A percentile compares a stretch with the other conserved stretches of the same genome.
Evolutionary conservation across 23 tunicate species (phyloP).

Genomic region (Ascidia mentula): DNA sequence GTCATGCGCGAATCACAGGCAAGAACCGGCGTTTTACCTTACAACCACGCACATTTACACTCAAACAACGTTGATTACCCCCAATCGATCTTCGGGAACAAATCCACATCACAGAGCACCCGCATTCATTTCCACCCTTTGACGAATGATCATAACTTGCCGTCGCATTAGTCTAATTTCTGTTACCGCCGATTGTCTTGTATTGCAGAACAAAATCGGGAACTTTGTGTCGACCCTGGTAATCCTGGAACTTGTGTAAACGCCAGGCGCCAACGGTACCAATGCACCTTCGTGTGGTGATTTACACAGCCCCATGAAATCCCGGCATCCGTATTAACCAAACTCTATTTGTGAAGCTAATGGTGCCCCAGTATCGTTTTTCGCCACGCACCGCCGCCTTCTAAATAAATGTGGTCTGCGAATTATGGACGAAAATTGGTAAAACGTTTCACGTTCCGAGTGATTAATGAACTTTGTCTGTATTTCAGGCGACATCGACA

Average conservation of each 20-base stretch:
- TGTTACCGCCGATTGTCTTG: neutral
- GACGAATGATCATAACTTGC: neutral
- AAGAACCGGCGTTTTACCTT: too few relatives aligned
- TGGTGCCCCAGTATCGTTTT: slow-evolving; percentile 2
- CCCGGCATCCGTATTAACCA: neutral
- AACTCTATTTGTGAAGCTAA: neutral
- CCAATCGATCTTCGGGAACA: neutral
- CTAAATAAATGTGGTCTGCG: neutral
- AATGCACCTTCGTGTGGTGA: neutral
- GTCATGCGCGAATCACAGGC: neutral
- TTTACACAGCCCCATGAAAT: neutral
- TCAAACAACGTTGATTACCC: too few relatives aligned
- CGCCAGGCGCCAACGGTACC: neutral
- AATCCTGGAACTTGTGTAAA: neutral
- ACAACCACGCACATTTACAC: too few relatives aligned
- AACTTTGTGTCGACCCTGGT: neutral
- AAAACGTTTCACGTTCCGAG: neutral
- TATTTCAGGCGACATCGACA: slow-evolving; percentile 74
- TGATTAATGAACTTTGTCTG: neutral
- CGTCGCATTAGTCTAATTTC: neutral
- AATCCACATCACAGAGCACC: neutral
- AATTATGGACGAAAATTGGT: neutral
- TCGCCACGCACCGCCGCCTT: neutral
- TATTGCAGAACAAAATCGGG: neutral
- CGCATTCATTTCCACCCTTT: neutral